phyloP scores from a whole-genome alignment of 2,888 invertebrate genomes.

The Griposia aprilina region DNA sequence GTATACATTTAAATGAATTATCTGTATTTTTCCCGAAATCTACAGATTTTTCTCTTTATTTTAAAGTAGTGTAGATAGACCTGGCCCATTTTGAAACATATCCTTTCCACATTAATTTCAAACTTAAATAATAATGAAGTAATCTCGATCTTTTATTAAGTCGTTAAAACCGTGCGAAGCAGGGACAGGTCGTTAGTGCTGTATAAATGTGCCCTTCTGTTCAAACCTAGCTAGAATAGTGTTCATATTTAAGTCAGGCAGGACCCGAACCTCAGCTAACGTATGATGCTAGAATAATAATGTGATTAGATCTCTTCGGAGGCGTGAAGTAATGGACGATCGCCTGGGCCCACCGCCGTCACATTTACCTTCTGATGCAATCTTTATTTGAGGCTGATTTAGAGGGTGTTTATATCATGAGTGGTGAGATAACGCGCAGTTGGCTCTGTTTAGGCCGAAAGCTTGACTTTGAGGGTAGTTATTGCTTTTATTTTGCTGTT shows the following conservation, averaged over 20 bases:
- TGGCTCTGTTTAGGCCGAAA: neutral
- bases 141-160: neutral
- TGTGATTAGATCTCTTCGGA: constrained; percentile 55
- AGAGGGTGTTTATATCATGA: constrained; percentile 48
- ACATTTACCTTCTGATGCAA: constrained; percentile 43
- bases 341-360: constrained; percentile 14
- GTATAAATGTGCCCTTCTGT: neutral
- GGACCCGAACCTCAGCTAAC: constrained; percentile 30
- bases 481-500: neutral
- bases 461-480: neutral
- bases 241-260: constrained; percentile 39
- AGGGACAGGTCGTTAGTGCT: neutral
- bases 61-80: too few species aligned
- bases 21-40: too few species aligned
- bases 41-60: too few species aligned
- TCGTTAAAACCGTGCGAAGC: neutral
- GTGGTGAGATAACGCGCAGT: constrained; percentile 21
- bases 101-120: neutral
- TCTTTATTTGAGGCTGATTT: constrained; percentile 47
- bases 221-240: constrained; percentile 15
- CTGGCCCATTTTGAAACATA: too few species aligned
- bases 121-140: neutral
- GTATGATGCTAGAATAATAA: constrained; percentile 62
- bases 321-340: constrained; percentile 51
- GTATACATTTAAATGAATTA: too few species aligned